A percentile compares a stretch with the other conserved stretches of the same genome.
These are phyloP conservation scores for Microcebus ravelobensis DNA, from an alignment of 2,113 vertebrate species.

Conservation along the genomic window DNA sequence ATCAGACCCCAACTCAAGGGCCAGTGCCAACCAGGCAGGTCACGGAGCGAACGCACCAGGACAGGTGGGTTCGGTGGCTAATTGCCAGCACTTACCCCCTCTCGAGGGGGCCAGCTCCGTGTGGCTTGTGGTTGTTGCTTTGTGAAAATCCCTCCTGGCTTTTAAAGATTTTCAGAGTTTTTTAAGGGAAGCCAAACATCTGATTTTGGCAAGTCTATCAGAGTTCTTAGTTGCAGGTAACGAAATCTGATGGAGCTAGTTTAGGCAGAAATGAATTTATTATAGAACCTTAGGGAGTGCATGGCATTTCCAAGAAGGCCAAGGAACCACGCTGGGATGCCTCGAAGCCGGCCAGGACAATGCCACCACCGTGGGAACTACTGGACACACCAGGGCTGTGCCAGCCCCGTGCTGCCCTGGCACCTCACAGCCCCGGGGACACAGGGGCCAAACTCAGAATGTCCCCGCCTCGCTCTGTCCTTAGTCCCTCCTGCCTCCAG, in stretches of 20 bases:
- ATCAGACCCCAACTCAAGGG: too few relatives aligned
- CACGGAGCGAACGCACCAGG: accelerated
- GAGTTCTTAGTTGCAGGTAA: too few relatives aligned
- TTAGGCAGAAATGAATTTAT: not conserved
- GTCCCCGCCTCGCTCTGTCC: accelerated
- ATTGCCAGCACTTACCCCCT: accelerated
- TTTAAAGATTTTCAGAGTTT: not conserved
- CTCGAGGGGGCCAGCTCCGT: too few relatives aligned
- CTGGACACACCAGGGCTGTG: accelerated
- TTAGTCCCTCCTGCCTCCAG: accelerated
- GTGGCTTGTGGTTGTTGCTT: accelerated
- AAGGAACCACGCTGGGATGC: accelerated
- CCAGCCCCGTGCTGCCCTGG: not conserved
- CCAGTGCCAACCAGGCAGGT: not conserved
- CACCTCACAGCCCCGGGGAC: accelerated
- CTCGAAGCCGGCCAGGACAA: not conserved
- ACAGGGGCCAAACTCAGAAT: accelerated
- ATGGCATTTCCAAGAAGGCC: too few relatives aligned
- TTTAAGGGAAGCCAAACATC: not conserved
- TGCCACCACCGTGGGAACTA: accelerated
- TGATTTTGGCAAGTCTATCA: not conserved
- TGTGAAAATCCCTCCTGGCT: accelerated
- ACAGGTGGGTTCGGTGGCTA: accelerated
- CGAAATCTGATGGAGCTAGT: accelerated
- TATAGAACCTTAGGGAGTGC: accelerated